These are phyloP conservation scores for Sebastes baramenuke DNA, from an alignment of 2,797 vertebrate genomes.

Conservation along the genomic window DNA sequence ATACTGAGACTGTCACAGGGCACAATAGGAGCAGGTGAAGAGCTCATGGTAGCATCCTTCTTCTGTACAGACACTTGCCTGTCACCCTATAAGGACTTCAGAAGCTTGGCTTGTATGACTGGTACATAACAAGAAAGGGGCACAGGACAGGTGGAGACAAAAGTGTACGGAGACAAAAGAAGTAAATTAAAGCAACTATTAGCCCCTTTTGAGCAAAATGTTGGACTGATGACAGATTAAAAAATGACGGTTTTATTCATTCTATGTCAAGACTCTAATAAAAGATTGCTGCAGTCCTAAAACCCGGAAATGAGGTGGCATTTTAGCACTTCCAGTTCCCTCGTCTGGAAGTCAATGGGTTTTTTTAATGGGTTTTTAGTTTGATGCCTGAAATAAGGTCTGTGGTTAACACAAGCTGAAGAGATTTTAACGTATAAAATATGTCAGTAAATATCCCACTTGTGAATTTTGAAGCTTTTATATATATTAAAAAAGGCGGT, in stretches of 20 bases:
- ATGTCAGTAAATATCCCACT: neutral
- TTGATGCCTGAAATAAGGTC: neutral
- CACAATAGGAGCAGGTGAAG: slow-evolving; percentile 27
- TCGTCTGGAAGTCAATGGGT: neutral
- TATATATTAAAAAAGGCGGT: neutral
- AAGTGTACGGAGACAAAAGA: neutral
- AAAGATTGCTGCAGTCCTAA: no score
- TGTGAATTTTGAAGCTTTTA: neutral
- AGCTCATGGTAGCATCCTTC: slow-evolving; percentile 28
- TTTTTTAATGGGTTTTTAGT: neutral
- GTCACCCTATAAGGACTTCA: slow-evolving; percentile 23
- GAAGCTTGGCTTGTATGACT: slow-evolving; percentile 10
- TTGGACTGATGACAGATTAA: neutral
- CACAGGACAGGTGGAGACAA: neutral
- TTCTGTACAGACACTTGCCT: slow-evolving; percentile 35
- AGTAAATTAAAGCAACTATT: neutral
- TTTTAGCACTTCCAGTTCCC: neutral
- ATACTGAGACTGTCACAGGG: slow-evolving; percentile 22
- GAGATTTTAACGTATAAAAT: neutral
- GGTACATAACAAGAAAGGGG: neutral
- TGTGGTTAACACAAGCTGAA: neutral
- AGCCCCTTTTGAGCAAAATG: neutral
- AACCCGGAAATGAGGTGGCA: no score
- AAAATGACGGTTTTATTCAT: neutral
- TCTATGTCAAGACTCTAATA: neutral